Conservation (phyloP, 2,888 invertebrate genomes). For the Argyra leucocephala region DNA sequence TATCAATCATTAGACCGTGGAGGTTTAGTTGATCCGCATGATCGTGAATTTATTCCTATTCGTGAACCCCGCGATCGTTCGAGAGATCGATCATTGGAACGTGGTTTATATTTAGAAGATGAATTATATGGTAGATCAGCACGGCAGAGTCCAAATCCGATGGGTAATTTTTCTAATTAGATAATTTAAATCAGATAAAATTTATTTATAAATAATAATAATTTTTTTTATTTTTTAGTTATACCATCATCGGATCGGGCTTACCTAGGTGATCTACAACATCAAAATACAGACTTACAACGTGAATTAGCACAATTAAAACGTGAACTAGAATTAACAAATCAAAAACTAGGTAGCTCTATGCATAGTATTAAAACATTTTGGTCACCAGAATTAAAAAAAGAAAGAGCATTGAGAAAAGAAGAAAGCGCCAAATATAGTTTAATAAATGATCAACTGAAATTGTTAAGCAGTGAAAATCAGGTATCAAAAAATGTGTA, state of each 20-base stretch:
- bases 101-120: constrained; percentile 60
- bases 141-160: constrained; percentile 60
- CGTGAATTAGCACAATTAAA: constrained; percentile 83
- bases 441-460: constrained; percentile 91
- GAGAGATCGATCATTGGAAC: constrained; percentile 57
- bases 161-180: no score
- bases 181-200: not conserved
- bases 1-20: constrained; percentile 67
- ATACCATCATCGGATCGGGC: constrained; percentile 50
- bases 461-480: constrained; percentile 89
- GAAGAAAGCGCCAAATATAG: constrained; percentile 97
- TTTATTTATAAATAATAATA: constrained; percentile 11
- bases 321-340: constrained; percentile 88
- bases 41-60: constrained; percentile 79
- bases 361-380: constrained; percentile 99
- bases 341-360: constrained; percentile 93
- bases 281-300: constrained; percentile 90
- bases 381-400: constrained; percentile 99
- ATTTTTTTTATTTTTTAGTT: constrained; percentile 27
- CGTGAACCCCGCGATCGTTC: constrained; percentile 63
- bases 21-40: constrained; percentile 62
- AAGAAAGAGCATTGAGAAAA: constrained; percentile 89
- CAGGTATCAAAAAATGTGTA: constrained; percentile 66
- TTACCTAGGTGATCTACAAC: constrained; percentile 77
- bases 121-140: constrained; percentile 60